Percentiles rank a stretch among this genome's conserved stretches.
Evolutionary conservation across 2,888 invertebrate genomes (phyloP).

Genomic region (Hydrotaea cyrtoneurina): DNA sequence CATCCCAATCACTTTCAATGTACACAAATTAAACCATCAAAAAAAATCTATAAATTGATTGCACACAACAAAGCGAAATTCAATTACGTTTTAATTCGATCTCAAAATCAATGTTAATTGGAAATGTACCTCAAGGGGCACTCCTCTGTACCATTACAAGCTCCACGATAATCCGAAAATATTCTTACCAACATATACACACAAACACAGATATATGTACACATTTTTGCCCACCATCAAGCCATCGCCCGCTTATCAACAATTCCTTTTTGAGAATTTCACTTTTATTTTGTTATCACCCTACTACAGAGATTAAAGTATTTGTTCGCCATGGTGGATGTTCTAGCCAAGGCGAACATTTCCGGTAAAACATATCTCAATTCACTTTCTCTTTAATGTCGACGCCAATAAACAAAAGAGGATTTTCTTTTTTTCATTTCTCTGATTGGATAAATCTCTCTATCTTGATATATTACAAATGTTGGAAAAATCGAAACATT

Average conservation of each 20-base stretch:
- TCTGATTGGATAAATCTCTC: not conserved
- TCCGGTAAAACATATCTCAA: not conserved
- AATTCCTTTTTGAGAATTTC: not conserved
- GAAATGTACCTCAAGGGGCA: not conserved
- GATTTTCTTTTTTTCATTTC: not conserved
- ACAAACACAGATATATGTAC: not conserved
- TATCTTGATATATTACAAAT: not conserved
- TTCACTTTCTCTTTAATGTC: not conserved
- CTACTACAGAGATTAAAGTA: not conserved
- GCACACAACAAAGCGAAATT: not conserved
- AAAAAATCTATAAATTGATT: not conserved
- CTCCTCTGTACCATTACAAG: not conserved
- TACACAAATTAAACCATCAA: no score
- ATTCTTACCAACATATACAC: not conserved
- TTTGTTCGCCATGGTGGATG: not conserved
- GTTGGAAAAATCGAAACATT: not conserved
- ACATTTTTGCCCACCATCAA: not conserved
- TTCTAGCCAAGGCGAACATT: not conserved
- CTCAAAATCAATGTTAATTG: slow-evolving; percentile 5
- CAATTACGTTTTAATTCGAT: slow-evolving; percentile 2
- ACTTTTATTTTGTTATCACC: not conserved
- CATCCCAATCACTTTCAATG: no score
- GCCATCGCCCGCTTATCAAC: not conserved
- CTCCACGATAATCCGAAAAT: not conserved
- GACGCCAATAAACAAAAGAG: not conserved